Evolutionary conservation across 2,797 vertebrate genomes (phyloP).

Genomic region (Mus caroli): DNA sequence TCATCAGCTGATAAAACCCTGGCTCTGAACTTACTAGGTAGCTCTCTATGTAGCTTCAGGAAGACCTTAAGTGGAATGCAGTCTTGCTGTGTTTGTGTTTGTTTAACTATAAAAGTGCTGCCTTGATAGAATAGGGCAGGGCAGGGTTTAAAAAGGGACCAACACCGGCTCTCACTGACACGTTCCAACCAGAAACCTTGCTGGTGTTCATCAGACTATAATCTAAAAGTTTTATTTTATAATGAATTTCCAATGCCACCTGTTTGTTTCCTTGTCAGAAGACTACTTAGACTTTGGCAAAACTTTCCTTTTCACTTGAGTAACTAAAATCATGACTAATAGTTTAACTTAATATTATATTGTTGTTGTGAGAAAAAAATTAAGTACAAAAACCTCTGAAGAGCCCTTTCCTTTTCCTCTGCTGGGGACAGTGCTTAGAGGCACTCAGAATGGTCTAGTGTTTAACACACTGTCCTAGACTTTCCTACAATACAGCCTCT

Average conservation of each 20-base stretch:
- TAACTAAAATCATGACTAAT: conserved; percentile 68
- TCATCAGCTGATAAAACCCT: conserved; percentile 44
- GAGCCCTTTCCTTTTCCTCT: neutral
- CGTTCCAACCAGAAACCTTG: conserved; percentile 38
- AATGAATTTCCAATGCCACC: conserved; percentile 34
- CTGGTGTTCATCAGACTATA: conserved; percentile 20
- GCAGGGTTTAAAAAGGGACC: conserved; percentile 20
- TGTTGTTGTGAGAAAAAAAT: conserved; percentile 67
- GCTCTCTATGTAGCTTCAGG: neutral
- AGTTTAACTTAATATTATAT: conserved; percentile 66
- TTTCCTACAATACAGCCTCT: neutral
- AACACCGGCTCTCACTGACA: conserved; percentile 20
- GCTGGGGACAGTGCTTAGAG: neutral
- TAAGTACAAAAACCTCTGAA: conserved; percentile 40
- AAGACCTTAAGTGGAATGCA: conserved; percentile 2
- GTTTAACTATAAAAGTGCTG: conserved; percentile 38
- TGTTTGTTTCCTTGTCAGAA: conserved; percentile 60
- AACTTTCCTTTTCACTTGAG: conserved; percentile 61
- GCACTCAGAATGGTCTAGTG: neutral
- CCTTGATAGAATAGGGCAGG: conserved; percentile 28
- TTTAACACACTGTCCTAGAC: neutral
- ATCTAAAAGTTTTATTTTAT: conserved; percentile 70
- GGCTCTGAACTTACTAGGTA: neutral
- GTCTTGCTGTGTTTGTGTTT: conserved; percentile 56
- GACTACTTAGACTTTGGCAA: conserved; percentile 52